Evolutionary conservation across 2,797 vertebrate genomes (phyloP).

Genomic region (Aplochiton taeniatus): DNA sequence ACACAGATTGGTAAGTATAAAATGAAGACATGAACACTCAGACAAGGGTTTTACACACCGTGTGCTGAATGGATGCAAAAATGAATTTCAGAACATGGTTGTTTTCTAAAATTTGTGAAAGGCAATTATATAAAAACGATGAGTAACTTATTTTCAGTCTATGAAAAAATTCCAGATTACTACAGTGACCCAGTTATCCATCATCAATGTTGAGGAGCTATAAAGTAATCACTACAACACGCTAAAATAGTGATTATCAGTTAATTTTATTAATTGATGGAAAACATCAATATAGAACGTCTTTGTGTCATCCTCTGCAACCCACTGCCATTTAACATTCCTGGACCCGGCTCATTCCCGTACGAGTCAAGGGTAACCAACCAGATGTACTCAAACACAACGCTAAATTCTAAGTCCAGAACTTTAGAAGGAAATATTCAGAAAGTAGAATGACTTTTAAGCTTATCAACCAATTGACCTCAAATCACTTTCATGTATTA

Average conservation of each 20-base stretch:
- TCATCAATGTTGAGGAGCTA: background rate
- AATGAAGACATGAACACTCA: background rate
- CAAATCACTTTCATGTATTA: constrained; percentile 34
- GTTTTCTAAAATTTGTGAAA: no score
- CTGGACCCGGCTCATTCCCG: constrained; percentile 50
- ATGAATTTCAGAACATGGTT: no score
- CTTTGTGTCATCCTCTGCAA: constrained; percentile 74
- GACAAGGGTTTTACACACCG: no score
- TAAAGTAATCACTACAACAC: constrained; percentile 27
- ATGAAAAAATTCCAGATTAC: no score
- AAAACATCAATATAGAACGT: constrained; percentile 87
- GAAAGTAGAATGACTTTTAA: constrained; percentile 19
- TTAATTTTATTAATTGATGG: constrained; percentile 86
- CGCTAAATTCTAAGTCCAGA: constrained; percentile 32
- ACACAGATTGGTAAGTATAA: no score
- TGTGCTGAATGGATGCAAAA: no score
- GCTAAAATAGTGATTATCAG: constrained; percentile 71
- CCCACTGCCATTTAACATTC: constrained; percentile 76
- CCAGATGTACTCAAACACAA: constrained; percentile 40
- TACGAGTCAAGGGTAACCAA: constrained; percentile 38
- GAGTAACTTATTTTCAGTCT: no score
- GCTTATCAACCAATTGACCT: constrained; percentile 19
- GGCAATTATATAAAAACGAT: no score
- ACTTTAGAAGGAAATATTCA: constrained; percentile 28
- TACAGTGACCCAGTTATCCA: background rate